These are phyloP conservation scores for Oryzias celebensis DNA, from an alignment of 2,113 vertebrate species.

Conservation along the genomic window DNA sequence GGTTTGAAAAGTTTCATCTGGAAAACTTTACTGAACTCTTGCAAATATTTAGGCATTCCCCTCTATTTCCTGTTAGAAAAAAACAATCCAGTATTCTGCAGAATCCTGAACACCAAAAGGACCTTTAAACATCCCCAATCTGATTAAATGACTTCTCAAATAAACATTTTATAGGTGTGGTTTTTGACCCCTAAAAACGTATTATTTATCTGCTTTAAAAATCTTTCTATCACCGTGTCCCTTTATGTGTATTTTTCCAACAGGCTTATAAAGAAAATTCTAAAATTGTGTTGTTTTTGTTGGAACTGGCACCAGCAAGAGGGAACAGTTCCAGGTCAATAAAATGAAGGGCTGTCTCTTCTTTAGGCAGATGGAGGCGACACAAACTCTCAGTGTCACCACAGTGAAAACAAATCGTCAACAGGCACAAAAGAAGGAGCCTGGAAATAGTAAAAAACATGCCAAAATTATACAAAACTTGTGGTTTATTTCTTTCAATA, in stretches of 20 bases:
- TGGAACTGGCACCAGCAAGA: conserved; percentile 17
- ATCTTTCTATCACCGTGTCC: conserved; percentile 22
- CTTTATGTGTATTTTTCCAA: conserved; percentile 9
- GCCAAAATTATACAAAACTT: too few relatives aligned
- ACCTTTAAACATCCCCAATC: conserved; percentile 22
- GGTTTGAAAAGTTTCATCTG: conserved; percentile 24
- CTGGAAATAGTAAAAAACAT: too few relatives aligned
- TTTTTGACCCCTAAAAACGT: conserved; percentile 20
- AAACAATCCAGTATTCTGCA: conserved; percentile 42
- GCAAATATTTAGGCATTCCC: conserved; percentile 48
- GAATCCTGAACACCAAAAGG: conserved; percentile 9
- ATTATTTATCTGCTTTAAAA: conserved; percentile 28
- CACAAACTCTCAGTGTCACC: conserved; percentile 5
- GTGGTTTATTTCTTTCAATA: too few relatives aligned
- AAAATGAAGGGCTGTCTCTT: conserved; percentile 14
- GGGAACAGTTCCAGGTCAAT: conserved; percentile 36
- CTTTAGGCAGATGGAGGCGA: conserved; percentile 17
- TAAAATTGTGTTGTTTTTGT: conserved; percentile 27
- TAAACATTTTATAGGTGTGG: conserved; percentile 24
- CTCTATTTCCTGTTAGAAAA: conserved; percentile 37
- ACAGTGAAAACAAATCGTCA: too few relatives aligned
- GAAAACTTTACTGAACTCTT: conserved; percentile 40
- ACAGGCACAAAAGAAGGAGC: too few relatives aligned
- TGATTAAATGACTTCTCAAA: conserved; percentile 26
- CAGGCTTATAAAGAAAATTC: too few relatives aligned